phyloP scores from a whole-genome alignment of 1,140 invertebrate genomes.

The Trachymyrmex septentrionalis region DNA sequence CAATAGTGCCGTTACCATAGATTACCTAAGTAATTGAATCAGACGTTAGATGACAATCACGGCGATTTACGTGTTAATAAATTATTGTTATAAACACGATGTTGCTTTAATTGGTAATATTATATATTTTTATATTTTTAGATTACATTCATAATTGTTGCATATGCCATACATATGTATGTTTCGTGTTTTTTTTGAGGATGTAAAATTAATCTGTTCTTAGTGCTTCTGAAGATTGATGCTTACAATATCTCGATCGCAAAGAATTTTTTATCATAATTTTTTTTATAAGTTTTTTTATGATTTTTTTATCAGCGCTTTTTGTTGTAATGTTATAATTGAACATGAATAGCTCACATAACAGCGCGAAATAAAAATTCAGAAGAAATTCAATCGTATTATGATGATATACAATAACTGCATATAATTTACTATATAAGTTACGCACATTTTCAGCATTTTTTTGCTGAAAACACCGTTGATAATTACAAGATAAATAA shows the following conservation, averaged over 20 bases:
- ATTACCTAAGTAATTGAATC: no score
- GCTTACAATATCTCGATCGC: background rate
- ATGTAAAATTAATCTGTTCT: background rate
- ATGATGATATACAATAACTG: background rate
- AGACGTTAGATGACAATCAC: background rate
- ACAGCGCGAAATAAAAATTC: slow-evolving; percentile 3
- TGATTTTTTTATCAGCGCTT: background rate
- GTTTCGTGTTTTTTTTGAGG: background rate
- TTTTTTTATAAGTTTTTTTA: no score
- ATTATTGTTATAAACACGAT: background rate
- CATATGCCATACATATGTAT: background rate
- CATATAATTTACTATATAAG: background rate
- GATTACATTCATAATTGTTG: background rate
- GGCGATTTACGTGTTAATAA: background rate
- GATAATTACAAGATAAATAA: background rate
- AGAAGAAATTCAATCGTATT: background rate
- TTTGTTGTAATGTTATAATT: background rate
- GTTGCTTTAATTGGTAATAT: background rate
- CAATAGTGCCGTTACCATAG: background rate
- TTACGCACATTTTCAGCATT: background rate
- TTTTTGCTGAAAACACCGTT: background rate
- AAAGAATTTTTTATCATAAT: background rate
- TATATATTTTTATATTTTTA: background rate
- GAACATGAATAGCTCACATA: background rate
- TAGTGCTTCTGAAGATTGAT: background rate